A percentile compares a stretch with the other conserved stretches of the same genome.
phyloP scores from a whole-genome alignment of 2,888 invertebrate species.

The Phengaris alcon region DNA sequence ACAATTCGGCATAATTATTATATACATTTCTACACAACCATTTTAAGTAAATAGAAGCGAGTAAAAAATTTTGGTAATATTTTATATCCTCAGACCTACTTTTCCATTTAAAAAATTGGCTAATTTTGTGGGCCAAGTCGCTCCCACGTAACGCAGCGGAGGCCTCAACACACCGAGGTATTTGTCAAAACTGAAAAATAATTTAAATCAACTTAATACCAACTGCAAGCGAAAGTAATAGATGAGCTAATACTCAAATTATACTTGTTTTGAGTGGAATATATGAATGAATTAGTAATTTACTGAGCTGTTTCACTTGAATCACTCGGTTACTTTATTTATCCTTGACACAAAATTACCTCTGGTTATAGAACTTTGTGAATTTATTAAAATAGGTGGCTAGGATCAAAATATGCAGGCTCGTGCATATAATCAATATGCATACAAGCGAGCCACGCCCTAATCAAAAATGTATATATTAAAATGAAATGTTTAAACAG shows the following conservation, averaged over 20 bases:
- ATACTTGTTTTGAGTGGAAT: neutral
- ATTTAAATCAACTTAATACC: neutral
- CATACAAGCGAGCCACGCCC: slow-evolving; percentile 17
- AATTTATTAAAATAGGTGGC: slow-evolving; percentile 6
- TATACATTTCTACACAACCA: neutral
- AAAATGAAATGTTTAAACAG: neutral
- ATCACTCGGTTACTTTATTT: neutral
- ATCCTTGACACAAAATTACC: slow-evolving; percentile 17
- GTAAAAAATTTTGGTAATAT: neutral
- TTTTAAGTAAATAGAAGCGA: neutral
- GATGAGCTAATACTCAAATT: neutral
- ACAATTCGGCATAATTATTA: neutral
- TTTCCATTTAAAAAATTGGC: neutral
- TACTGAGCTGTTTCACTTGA: neutral
- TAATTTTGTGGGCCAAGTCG: neutral
- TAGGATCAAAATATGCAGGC: slow-evolving; percentile 15
- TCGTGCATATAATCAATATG: slow-evolving; percentile 7
- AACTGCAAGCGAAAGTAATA: neutral
- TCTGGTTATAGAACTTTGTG: neutral
- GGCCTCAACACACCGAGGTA: no score
- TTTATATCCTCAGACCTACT: neutral
- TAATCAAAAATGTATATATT: neutral
- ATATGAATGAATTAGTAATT: neutral
- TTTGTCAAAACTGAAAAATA: neutral
- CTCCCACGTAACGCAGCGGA: no score